Evolutionary conservation across 2,888 invertebrate species (phyloP), one percentile per base, ranked within the genome.

Genomic region (Stenichneumon culpator): DNA sequence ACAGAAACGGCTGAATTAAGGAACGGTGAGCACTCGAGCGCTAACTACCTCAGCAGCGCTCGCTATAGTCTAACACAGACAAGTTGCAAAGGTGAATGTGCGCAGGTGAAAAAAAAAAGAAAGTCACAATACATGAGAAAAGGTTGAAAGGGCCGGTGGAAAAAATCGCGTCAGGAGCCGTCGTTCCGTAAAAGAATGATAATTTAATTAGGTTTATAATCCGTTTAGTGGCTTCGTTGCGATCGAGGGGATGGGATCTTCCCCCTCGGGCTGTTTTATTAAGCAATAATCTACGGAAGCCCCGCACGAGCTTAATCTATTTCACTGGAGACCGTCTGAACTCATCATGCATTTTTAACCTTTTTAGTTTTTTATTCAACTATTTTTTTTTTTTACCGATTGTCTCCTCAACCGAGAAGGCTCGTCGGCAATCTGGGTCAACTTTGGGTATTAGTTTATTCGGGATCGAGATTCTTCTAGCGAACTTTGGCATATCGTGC

Each of bases 141-240:
- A 84, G 80, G 84, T 75, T 74, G 73, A 84, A 75, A 83, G 86
- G 78, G 85, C 86, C 82, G 67, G 74, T 79, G 87, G 84, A 86
- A 88, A 90, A 90, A 90, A 91, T 89, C 89, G 86, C 87, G 88
- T 89, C 88, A 89, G 87, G 88, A 89, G 88, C 90, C 89, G 90
- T 88, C 89, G 90, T 89, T 88, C 87, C 88, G 88, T 89, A 87
- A 90, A 88, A 89, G 90, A 89, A 88, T 88, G 88, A 87, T 91
- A 92, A 92, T 92, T 90, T 88, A 91, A 91, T 92, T 91, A 92
- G 89, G 88, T 89, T 89, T 90, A 90, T 91, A 92, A 92, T 92
- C 91, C 90, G 88, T 90, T 92, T 92, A 92, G 90, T 87, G 88
- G 88, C 86, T 90, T 32, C 88, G 89, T 89, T 89, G 89, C 89